These are phyloP conservation scores for Halesus radiatus DNA, from an alignment of 1,140 invertebrate species.

Conservation along the genomic window DNA sequence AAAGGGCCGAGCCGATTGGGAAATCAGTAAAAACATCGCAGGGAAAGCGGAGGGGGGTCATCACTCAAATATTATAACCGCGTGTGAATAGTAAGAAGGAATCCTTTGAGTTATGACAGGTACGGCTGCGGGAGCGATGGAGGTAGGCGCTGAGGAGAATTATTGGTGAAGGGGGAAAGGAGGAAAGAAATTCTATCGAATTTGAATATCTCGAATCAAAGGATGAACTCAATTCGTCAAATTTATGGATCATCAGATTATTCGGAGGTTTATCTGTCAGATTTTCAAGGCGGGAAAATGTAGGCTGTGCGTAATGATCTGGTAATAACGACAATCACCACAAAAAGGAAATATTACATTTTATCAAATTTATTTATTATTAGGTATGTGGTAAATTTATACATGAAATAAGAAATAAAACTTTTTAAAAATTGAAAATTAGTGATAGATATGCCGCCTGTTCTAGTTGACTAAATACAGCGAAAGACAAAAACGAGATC, in stretches of 20 bases:
- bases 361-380: too few relatives aligned
- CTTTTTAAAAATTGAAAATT: too few relatives aligned
- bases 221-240: neutral
- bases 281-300: too few relatives aligned
- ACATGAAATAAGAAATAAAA: too few relatives aligned
- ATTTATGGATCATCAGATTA: neutral
- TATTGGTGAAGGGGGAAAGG: neutral
- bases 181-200: neutral
- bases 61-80: slow-evolving; percentile 31
- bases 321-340: too few relatives aligned
- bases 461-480: too few relatives aligned
- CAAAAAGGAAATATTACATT: too few relatives aligned
- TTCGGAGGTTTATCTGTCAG: too few relatives aligned
- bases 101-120: slow-evolving; percentile 7
- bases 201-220: neutral
- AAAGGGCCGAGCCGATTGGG: slow-evolving; percentile 12
- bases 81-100: slow-evolving; percentile 20
- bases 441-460: too few relatives aligned
- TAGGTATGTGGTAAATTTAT: too few relatives aligned
- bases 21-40: slow-evolving; percentile 23
- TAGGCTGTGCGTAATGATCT: too few relatives aligned
- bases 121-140: neutral
- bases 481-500: too few relatives aligned
- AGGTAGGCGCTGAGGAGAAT: neutral
- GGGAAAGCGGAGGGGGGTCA: slow-evolving; percentile 19